Evolutionary conservation across 2,888 invertebrate species (phyloP).

Genomic region (Plagodis dolabraria): DNA sequence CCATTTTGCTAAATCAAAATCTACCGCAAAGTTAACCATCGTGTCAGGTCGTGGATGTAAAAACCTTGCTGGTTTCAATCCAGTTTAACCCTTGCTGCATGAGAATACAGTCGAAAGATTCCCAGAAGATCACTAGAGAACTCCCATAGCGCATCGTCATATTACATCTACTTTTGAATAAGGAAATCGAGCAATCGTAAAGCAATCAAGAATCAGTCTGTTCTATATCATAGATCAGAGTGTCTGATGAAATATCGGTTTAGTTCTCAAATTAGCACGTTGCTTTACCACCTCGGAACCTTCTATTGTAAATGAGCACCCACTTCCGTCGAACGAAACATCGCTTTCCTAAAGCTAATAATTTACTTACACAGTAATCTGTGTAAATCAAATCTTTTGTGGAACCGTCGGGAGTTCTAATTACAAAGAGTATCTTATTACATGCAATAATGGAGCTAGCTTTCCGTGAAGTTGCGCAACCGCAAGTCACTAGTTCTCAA

Average conservation of each 20-base stretch:
- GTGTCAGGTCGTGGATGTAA: neutral
- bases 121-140: neutral
- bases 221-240: no score
- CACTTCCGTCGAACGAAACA: neutral
- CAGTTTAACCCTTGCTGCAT: constrained; percentile 2
- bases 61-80: neutral
- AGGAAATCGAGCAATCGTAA: constrained; percentile 7
- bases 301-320: neutral
- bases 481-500: constrained; percentile 45
- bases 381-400: constrained; percentile 13
- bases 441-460: constrained; percentile 16
- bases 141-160: neutral
- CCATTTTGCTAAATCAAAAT: constrained; percentile 29
- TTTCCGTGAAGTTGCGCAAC: constrained; percentile 39
- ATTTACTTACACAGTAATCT: neutral
- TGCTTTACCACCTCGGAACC: neutral
- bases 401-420: constrained; percentile 31
- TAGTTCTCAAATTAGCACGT: neutral
- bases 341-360: constrained; percentile 8
- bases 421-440: constrained; percentile 39
- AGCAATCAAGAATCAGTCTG: constrained; percentile 1
- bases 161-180: neutral
- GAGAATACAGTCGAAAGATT: neutral
- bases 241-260: neutral
- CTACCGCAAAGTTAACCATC: constrained; percentile 21